A percentile compares a stretch with the other conserved stretches of the same genome.
Evolutionary conservation across 64 coral and sea anemone species (phyloP).

Genomic region (Montipora cactus): DNA sequence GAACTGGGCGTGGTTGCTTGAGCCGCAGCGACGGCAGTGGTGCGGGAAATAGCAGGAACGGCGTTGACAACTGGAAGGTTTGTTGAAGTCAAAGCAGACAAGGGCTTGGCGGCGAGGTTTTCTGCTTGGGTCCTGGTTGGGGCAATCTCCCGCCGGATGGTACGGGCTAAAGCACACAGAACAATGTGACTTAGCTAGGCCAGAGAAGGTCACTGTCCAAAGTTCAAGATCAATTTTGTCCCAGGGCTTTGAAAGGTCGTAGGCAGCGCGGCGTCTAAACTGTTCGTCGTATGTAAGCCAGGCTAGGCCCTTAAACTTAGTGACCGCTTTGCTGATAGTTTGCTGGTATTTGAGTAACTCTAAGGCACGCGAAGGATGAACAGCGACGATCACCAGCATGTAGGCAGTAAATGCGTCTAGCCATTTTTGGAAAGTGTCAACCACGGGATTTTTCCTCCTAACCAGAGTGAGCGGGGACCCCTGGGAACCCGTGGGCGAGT

Average conservation of each 20-base stretch:
- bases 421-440: background rate
- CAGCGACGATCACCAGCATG: background rate
- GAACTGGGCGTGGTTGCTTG: conserved; percentile 3
- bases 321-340: background rate
- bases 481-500: too few relatives aligned
- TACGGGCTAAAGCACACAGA: background rate
- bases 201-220: background rate
- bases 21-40: background rate
- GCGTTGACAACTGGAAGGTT: background rate
- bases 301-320: background rate
- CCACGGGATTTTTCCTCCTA: background rate
- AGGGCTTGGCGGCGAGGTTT: background rate
- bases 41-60: background rate
- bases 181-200: background rate
- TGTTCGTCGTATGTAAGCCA: background rate
- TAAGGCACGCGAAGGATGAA: background rate
- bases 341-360: background rate
- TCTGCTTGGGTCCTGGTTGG: background rate
- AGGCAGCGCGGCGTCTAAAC: background rate
- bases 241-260: background rate
- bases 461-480: too few relatives aligned
- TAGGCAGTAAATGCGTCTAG: background rate
- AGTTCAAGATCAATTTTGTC: background rate
- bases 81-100: conserved; percentile 30
- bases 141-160: background rate